A percentile compares a stretch with the other conserved stretches of the same genome.
Conservation (phyloP, 2,113 vertebrate genomes). For the Chloropsis hardwickii region DNA sequence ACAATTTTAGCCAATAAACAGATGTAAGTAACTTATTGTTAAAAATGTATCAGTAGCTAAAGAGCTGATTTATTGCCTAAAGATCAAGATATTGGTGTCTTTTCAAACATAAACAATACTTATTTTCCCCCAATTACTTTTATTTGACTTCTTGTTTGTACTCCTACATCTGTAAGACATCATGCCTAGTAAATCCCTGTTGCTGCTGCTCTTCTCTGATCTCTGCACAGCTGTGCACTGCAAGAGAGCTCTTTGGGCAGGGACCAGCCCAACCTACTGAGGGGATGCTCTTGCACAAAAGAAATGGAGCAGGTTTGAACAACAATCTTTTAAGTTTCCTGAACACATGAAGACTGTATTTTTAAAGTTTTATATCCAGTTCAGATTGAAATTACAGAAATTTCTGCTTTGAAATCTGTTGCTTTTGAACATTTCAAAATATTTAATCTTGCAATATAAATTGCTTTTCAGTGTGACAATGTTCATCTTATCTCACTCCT, state of each 20-base stretch:
- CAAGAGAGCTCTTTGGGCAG: not conserved
- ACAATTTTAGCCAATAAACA: not conserved
- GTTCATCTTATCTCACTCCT: not conserved
- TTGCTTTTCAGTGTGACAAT: not conserved
- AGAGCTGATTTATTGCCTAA: not conserved
- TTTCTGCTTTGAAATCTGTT: not conserved
- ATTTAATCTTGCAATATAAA: not conserved
- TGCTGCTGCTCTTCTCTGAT: not conserved
- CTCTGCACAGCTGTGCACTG: not conserved
- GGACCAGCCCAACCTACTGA: not conserved
- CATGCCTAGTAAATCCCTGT: not conserved
- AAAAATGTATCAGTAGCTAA: not conserved
- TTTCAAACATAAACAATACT: not conserved
- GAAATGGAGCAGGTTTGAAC: not conserved
- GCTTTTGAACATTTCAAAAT: not conserved
- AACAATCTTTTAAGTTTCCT: not conserved
- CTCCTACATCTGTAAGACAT: not conserved
- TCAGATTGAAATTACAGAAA: not conserved
- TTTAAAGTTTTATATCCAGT: not conserved
- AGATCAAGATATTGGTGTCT: not conserved
- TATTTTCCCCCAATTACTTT: not conserved
- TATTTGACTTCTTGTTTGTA: not conserved
- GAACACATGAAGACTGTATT: not conserved
- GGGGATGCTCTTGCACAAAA: not conserved
- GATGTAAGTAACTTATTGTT: not conserved